These are phyloP conservation scores for Aplocera efformata DNA, from an alignment of 2,888 invertebrate species.

Conservation along the genomic window DNA sequence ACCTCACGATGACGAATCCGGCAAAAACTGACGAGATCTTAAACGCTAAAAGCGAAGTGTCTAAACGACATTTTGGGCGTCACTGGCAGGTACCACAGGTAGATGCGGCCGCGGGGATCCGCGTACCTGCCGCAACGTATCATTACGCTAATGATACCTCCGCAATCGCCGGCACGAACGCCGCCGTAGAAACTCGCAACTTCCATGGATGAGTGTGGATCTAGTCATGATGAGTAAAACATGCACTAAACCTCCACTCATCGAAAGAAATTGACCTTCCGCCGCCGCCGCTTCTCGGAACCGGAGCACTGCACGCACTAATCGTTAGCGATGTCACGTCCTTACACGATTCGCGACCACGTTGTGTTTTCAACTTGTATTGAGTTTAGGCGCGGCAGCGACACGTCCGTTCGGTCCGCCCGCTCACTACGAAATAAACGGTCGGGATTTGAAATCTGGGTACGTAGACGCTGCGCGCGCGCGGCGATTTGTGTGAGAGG, in stretches of 20 bases:
- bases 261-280: slow-evolving; percentile 82
- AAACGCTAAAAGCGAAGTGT: slow-evolving; percentile 58
- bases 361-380: slow-evolving; percentile 53
- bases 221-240: slow-evolving; percentile 86
- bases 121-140: slow-evolving; percentile 70
- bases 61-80: slow-evolving; percentile 64
- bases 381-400: slow-evolving; percentile 50
- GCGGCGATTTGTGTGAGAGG: slow-evolving; percentile 49
- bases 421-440: slow-evolving; percentile 77
- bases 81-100: slow-evolving; percentile 47
- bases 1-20: slow-evolving; percentile 44
- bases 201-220: slow-evolving; percentile 90
- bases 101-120: slow-evolving; percentile 45
- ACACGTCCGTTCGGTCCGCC: slow-evolving; percentile 57
- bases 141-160: slow-evolving; percentile 69
- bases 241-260: slow-evolving; percentile 89
- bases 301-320: slow-evolving; percentile 72
- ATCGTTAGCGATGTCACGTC: slow-evolving; percentile 70
- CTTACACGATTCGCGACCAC: slow-evolving; percentile 69
- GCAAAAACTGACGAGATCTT: slow-evolving; percentile 58
- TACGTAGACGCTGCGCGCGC: slow-evolving; percentile 75
- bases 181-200: slow-evolving; percentile 73
- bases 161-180: slow-evolving; percentile 52
- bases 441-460: slow-evolving; percentile 80
- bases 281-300: slow-evolving; percentile 42